A percentile compares a stretch with the other conserved stretches of the same genome.
phyloP scores from a whole-genome alignment of 2,888 invertebrate genomes.

The Tiphia femorata region DNA sequence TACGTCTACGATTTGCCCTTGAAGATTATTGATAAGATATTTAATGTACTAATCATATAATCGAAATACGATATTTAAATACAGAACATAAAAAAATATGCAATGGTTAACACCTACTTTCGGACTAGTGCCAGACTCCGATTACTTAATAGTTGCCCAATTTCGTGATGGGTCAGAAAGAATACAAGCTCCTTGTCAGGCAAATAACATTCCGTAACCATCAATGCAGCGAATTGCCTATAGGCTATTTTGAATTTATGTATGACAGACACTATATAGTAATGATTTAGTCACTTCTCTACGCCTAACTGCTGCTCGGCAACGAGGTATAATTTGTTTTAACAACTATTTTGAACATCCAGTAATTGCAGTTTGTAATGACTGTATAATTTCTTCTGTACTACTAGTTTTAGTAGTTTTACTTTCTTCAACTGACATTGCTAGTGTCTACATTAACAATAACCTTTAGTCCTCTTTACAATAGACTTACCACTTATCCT shows the following conservation, averaged over 20 bases:
- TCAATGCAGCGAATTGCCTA: conserved; percentile 71
- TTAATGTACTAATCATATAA: too few species aligned
- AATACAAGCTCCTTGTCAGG: conserved; percentile 77
- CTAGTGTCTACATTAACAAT: conserved; percentile 31
- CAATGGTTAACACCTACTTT: conserved; percentile 45
- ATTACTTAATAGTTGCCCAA: conserved; percentile 71
- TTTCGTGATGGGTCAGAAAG: conserved; percentile 78
- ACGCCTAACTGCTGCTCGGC: conserved; percentile 74
- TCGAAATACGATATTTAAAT: neutral
- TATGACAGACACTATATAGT: conserved; percentile 69
- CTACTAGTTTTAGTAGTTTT: conserved; percentile 40
- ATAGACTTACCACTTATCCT: neutral
- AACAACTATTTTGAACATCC: conserved; percentile 71
- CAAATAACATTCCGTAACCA: conserved; percentile 75
- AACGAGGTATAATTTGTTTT: conserved; percentile 74
- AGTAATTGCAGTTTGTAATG: conserved; percentile 71
- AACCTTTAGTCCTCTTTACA: too few species aligned
- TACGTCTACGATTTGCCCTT: conserved; percentile 78
- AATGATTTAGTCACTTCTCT: conserved; percentile 79
- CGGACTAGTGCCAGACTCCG: conserved; percentile 48
- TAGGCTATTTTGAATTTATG: conserved; percentile 76
- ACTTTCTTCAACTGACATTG: neutral
- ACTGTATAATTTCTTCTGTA: conserved; percentile 70
- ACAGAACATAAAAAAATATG: neutral
- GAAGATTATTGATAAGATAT: conserved; percentile 30